Evolutionary conservation across 1,140 invertebrate genomes (phyloP).

Genomic region (Meloidogyne floridensis): DNA sequence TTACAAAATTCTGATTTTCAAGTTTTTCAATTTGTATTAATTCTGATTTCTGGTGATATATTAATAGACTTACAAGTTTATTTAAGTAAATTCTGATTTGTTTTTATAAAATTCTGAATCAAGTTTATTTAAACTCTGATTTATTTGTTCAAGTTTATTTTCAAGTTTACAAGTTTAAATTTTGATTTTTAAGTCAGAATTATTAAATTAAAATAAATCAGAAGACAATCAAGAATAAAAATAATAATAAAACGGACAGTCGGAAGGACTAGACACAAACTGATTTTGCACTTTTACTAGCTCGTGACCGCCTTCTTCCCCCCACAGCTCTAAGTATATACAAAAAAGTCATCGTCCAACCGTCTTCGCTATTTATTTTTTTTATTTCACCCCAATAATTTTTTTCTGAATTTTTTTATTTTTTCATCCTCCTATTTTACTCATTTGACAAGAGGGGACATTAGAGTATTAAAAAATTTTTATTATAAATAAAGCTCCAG

Average conservation of each 20-base stretch:
- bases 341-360: background rate
- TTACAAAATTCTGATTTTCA: too few relatives aligned
- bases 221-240: too few relatives aligned
- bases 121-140: too few relatives aligned
- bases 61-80: too few relatives aligned
- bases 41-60: too few relatives aligned
- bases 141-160: too few relatives aligned
- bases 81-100: too few relatives aligned
- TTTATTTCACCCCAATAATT: background rate
- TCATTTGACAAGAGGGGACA: background rate
- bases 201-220: too few relatives aligned
- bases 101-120: too few relatives aligned
- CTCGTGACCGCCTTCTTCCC: background rate
- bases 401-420: background rate
- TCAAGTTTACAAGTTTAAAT: too few relatives aligned
- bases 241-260: background rate
- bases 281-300: background rate
- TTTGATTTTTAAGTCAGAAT: too few relatives aligned
- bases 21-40: too few relatives aligned
- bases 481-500: background rate
- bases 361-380: background rate
- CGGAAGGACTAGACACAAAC: background rate
- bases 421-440: background rate
- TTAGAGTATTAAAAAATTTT: background rate
- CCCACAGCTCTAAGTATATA: background rate